A percentile compares a stretch with the other conserved stretches of the same genome.
Conservation (phyloP, 2,888 invertebrate species). For the Leucania comma region DNA sequence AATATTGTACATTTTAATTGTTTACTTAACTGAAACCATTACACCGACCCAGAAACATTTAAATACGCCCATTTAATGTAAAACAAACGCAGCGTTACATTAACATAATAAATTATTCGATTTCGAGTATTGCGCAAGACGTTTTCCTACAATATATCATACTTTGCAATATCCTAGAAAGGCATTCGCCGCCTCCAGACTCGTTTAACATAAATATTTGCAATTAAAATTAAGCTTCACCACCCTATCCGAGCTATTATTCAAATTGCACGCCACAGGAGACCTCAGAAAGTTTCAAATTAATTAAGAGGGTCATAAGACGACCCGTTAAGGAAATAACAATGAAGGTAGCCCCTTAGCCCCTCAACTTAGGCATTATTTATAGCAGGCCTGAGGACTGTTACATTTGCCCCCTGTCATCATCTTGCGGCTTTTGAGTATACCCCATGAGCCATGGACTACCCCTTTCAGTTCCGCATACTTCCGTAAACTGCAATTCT, state of each 20-base stretch:
- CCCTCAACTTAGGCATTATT: conserved; percentile 84
- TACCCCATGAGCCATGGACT: conserved; percentile 61
- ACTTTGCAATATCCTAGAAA: conserved; percentile 82
- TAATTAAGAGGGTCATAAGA: conserved; percentile 91
- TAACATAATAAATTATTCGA: conserved; percentile 67
- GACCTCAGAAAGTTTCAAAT: conserved; percentile 91
- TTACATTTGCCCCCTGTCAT: conserved; percentile 81
- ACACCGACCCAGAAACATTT: conserved; percentile 25
- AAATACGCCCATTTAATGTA: conserved; percentile 47
- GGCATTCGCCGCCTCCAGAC: conserved; percentile 74
- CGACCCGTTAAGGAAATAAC: conserved; percentile 90
- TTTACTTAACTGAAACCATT: conserved; percentile 18
- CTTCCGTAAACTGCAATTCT: conserved; percentile 75
- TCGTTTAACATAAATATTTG: conserved; percentile 90
- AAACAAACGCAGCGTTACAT: conserved; percentile 58
- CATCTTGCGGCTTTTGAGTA: conserved; percentile 79
- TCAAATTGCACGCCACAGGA: conserved; percentile 90
- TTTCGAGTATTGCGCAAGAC: conserved; percentile 69
- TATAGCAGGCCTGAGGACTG: conserved; percentile 84
- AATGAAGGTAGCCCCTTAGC: conserved; percentile 83
- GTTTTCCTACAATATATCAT: conserved; percentile 82
- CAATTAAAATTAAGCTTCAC: conserved; percentile 89
- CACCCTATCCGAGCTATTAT: conserved; percentile 89
- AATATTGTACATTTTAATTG: conserved; percentile 14
- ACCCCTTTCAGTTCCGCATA: conserved; percentile 74